Base-by-base conservation (phyloP, 2,888 invertebrate genomes). In the Drosophila subquinaria region DNA sequence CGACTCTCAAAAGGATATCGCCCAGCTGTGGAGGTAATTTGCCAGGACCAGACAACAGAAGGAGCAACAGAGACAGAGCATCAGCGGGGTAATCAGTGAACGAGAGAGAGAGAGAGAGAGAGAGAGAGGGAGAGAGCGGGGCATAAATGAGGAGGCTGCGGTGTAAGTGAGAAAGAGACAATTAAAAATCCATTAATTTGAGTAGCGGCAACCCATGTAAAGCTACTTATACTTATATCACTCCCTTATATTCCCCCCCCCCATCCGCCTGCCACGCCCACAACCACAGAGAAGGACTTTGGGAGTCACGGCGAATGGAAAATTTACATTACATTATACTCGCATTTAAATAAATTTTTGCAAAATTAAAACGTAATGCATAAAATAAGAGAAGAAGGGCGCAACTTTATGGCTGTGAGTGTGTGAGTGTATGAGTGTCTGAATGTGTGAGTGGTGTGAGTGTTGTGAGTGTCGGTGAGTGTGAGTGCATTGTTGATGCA, bases 161-260 rank as follows among this genome's bases (percentile, higher is more conserved):
- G 77, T 68, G 70, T 71, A 85, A 79, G 88, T 85, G 85, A 86
- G 86, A 83, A 81, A 88, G 88, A 87, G 90, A 90, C 90, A 90
- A 90, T 90, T 90, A 90, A 90, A 90, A 90, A 90, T 89, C 90
- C 90, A 90, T 90, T 90, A 90, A 90, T 90, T 89, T 90, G 82
- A 84, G 89, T 79, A 82, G 87, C 81, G 73, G 82, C 79, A 79
- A 72, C 76, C 81, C 77, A 83, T 83, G 85, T 84, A 87, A 80
- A 84, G 88, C 83, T 87, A 84, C 83, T 87, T 83, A 84, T 82
- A 76, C 64, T 79, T 71, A 77, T 64, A 66, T 65, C 74, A 60
- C 57, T 30, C 35, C 17, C 43, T 27, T 52, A 0, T 35, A 1
- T 38, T 27, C 27, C 17, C 3, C 42, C 20, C 42, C n/a, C 35